phyloP scores from a whole-genome alignment of 1,140 invertebrate genomes.

The Anastrepha obliqua region DNA sequence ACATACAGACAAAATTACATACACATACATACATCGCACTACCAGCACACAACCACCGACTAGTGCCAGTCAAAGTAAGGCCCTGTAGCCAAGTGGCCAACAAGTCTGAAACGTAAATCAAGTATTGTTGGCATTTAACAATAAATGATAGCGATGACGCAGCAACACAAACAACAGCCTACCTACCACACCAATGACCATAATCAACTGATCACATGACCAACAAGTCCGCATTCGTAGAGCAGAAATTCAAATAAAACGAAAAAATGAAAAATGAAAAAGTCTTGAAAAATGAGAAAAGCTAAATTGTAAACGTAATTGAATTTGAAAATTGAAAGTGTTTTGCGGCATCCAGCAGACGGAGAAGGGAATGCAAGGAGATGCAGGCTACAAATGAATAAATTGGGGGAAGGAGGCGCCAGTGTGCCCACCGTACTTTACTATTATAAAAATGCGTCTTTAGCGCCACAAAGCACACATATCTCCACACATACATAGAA shows the following conservation, averaged over 20 bases:
- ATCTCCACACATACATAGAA: background rate
- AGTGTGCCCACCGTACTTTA: too few species aligned
- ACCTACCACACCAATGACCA: conserved; percentile 35
- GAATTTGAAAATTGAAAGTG: conserved; percentile 40
- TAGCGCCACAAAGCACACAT: background rate
- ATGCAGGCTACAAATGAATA: background rate
- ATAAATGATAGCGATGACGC: conserved; percentile 51
- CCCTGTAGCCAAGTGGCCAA: conserved; percentile 32
- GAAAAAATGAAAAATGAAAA: background rate
- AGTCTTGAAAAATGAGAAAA: background rate
- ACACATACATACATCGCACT: background rate
- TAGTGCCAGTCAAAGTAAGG: background rate
- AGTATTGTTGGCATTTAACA: conserved; percentile 47
- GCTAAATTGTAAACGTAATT: background rate
- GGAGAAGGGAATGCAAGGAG: background rate
- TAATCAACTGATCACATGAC: conserved; percentile 45
- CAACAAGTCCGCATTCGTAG: conserved; percentile 35
- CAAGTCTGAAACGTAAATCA: conserved; percentile 41
- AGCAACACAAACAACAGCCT: conserved; percentile 43
- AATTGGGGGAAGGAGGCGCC: too few species aligned
- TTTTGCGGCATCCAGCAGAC: background rate
- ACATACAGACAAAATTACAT: background rate
- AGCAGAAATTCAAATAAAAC: background rate
- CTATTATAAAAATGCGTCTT: background rate
- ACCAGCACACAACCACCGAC: background rate